Evolutionary conservation across 2,888 invertebrate species (phyloP).

Genomic region (Melitaea athalia): DNA sequence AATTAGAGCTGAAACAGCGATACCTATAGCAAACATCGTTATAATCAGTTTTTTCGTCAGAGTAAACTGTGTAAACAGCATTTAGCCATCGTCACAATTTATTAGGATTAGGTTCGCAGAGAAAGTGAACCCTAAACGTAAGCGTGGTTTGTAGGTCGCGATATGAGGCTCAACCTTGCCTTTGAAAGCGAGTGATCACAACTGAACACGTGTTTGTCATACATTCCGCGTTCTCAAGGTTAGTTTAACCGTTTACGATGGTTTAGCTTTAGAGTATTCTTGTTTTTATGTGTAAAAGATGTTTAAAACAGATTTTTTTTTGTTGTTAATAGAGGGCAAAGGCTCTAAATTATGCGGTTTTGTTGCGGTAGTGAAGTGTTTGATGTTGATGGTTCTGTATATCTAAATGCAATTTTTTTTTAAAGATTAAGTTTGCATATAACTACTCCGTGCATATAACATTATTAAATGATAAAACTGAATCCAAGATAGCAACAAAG

Average conservation of each 20-base stretch:
- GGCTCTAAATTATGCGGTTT: neutral
- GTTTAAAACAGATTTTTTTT: neutral
- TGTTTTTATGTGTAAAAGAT: neutral
- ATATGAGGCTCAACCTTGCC: slow-evolving; percentile 29
- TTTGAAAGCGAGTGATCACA: slow-evolving; percentile 31
- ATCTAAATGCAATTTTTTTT: too few species aligned
- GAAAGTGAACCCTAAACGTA: slow-evolving; percentile 23
- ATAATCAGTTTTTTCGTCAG: too few species aligned
- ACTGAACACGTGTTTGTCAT: slow-evolving; percentile 43
- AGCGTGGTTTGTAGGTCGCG: slow-evolving; percentile 17
- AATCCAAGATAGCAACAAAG: too few species aligned
- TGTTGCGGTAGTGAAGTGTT: neutral
- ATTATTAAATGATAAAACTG: too few species aligned
- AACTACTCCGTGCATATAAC: too few species aligned
- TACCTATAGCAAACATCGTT: too few species aligned
- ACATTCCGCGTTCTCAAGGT: slow-evolving; percentile 43
- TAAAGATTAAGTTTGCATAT: too few species aligned
- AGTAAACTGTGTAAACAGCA: too few species aligned
- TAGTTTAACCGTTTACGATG: slow-evolving; percentile 24
- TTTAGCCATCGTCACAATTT: too few species aligned
- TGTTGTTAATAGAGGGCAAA: neutral
- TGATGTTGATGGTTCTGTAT: too few species aligned
- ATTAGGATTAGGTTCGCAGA: neutral
- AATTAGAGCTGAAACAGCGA: too few species aligned
- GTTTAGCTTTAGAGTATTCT: slow-evolving; percentile 10